Evolutionary conservation across 1,140 invertebrate species (phyloP).

Genomic region (Periplaneta americana): DNA sequence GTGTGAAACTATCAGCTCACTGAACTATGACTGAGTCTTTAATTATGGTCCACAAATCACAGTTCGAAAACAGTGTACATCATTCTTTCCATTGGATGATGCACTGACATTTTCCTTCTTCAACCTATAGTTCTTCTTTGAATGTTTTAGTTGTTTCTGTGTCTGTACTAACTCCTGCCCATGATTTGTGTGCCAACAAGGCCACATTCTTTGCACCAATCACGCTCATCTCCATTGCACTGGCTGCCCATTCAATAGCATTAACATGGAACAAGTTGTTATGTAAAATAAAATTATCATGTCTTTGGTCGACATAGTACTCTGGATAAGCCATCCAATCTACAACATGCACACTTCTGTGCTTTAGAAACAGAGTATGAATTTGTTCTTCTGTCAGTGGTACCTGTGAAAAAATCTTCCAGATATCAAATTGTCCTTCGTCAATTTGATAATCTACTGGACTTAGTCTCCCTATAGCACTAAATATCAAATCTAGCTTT

Average conservation of each 20-base stretch:
- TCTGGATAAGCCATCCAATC: slow-evolving; percentile 61
- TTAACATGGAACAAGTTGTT: slow-evolving; percentile 57
- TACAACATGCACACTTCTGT: slow-evolving; percentile 34
- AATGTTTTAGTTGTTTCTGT: background rate
- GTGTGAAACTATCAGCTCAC: too few species aligned
- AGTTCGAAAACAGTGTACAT: too few species aligned
- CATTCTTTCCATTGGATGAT: too few species aligned
- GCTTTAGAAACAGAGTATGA: slow-evolving; percentile 43
- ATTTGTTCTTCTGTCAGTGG: slow-evolving; percentile 40
- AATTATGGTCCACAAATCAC: too few species aligned
- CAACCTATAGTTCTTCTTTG: background rate
- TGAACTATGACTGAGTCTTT: too few species aligned
- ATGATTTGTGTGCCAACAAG: slow-evolving; percentile 41
- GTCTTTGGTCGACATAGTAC: slow-evolving; percentile 39
- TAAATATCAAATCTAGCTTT: slow-evolving; percentile 37
- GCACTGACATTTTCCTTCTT: too few species aligned
- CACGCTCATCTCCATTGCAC: slow-evolving; percentile 67
- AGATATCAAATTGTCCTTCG: slow-evolving; percentile 34
- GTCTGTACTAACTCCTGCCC: background rate
- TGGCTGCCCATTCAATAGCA: slow-evolving; percentile 61
- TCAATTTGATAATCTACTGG: slow-evolving; percentile 33
- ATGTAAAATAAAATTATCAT: slow-evolving; percentile 49
- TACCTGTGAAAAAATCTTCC: slow-evolving; percentile 53
- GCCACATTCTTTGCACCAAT: slow-evolving; percentile 61
- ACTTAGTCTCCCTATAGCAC: slow-evolving; percentile 35